Evolutionary conservation across 2,797 vertebrate species (phyloP).

Genomic region (Danio jaintianensis): DNA sequence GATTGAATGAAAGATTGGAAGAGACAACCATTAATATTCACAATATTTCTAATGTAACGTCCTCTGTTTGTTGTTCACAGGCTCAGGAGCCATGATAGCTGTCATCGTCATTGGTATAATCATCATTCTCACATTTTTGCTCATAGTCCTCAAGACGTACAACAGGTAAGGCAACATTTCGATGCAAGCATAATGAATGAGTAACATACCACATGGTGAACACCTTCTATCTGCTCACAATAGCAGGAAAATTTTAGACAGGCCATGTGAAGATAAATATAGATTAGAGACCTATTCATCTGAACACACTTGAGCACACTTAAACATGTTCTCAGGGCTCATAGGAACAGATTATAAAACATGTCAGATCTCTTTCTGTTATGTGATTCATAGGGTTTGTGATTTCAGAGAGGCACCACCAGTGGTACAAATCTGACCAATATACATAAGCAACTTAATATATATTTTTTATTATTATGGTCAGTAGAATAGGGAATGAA

Average conservation of each 20-base stretch:
- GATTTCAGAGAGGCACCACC: background rate
- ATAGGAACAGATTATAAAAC: background rate
- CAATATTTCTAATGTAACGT: background rate
- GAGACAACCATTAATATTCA: background rate
- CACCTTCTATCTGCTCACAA: constrained; percentile 1
- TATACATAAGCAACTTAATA: background rate
- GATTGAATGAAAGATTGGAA: background rate
- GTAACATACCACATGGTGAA: constrained; percentile 8
- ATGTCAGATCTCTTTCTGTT: background rate
- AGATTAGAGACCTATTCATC: background rate
- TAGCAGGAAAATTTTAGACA: background rate
- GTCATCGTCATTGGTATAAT: constrained; percentile 90
- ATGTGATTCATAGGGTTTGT: background rate
- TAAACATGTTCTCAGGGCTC: background rate
- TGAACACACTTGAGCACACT: background rate
- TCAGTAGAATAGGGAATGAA: background rate
- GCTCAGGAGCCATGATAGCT: constrained; percentile 95
- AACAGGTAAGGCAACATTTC: constrained; percentile 87
- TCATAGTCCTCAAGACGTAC: constrained; percentile 91
- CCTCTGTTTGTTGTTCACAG: constrained; percentile 68
- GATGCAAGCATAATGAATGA: constrained; percentile 7
- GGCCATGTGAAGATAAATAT: background rate
- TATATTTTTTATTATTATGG: background rate
- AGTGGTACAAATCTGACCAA: background rate
- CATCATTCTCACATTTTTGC: constrained; percentile 86